Evolutionary conservation across 2,113 vertebrate species (phyloP), one percentile per base, ranked within the genome.

Genomic region (Lepidothrix coronata): DNA sequence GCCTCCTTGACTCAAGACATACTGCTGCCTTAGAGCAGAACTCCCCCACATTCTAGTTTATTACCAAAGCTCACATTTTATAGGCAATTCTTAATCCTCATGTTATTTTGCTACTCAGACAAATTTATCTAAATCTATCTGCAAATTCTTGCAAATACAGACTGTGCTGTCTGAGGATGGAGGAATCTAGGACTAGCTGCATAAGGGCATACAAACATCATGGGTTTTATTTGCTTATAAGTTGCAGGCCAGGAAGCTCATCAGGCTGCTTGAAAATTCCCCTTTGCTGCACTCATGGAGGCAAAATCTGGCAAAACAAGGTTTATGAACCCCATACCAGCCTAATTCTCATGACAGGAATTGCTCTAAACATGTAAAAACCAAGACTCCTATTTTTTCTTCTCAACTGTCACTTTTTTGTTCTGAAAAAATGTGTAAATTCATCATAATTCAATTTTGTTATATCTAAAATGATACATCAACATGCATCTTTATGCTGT

Each of bases 31-130:
- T 33, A 63, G 67, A 89, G 88, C 61, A 87, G 58, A 85, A 81
- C 95, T 96, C 87, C 91, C 78, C 94, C 93, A 87, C 67, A 14
- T 68, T 57, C 81, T 93, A 92, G 70, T 94, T 88, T 90, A 83
- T 94, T 97, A 97, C 82, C 83, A 96, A 92, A 93, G 81, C 83
- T 95, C 78, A 73, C 57, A 93, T 95, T 95, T 94, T 93, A 94
- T 37, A 84, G 85, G 67, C 93, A 95, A 70, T 86, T 85, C 83
- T 82, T 97, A 95, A 96, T 57, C 77, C 70, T 78, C 57, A 2
- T 93, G 89, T 82, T 95, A 86, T 89, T 93, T 85, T 85, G 61
- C 88, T 94, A 63, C 80, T 92, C 81, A 94, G 79, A 92, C 65
- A 44, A 87, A 89, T 91, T 82, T 92, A 88, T 89, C 88, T 93